phyloP scores from a whole-genome alignment of 2,113 vertebrate genomes.

The Percina caprodes region DNA sequence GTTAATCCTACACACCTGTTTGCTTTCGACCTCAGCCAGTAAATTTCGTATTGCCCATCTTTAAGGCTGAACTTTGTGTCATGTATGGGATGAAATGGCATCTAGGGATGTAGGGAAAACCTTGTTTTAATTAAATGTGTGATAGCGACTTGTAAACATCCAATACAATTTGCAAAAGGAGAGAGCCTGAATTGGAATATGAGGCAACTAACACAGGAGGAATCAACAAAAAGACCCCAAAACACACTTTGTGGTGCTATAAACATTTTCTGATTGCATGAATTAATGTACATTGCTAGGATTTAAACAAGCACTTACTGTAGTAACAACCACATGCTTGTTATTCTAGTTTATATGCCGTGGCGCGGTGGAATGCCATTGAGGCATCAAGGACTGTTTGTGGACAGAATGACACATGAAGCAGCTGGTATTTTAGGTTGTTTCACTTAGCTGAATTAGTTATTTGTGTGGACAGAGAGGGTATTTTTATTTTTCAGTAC shows the following conservation, averaged over 20 bases:
- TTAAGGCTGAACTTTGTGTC: not conserved
- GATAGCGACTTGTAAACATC: slow-evolving; percentile 5
- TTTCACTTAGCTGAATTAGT: not conserved
- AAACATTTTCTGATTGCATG: slow-evolving; percentile 1
- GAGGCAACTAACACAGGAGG: not conserved
- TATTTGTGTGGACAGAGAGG: not conserved
- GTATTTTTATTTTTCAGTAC: not conserved
- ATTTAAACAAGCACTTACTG: not conserved
- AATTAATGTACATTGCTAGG: not conserved
- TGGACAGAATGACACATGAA: not conserved
- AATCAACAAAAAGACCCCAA: not conserved
- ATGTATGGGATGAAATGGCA: not conserved
- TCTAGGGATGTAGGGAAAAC: not conserved
- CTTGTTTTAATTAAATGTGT: not conserved
- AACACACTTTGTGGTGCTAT: not conserved
- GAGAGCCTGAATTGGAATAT: not conserved
- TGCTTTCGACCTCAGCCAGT: not conserved
- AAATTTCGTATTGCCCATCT: not conserved
- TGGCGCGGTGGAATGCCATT: not conserved
- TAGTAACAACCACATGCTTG: not conserved
- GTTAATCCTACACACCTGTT: not conserved
- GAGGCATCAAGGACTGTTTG: not conserved
- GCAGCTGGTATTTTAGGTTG: not conserved
- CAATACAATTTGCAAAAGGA: not conserved
- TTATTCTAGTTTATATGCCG: not conserved